Base-by-base conservation (phyloP, 2,113 vertebrate species). In the Cavia porcellus region DNA sequence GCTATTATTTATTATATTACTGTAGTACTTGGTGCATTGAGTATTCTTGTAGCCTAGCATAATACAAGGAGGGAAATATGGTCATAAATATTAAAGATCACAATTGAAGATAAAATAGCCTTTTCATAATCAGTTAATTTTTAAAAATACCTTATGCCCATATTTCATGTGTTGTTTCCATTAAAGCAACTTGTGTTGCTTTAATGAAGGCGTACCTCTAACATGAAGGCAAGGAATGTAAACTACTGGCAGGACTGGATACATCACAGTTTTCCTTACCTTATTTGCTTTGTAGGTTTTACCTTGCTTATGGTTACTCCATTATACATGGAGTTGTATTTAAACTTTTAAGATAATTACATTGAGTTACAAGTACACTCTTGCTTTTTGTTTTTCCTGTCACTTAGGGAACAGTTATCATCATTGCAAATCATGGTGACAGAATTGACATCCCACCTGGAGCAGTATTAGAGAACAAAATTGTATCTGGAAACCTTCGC, bases 381-480 rank as follows among this genome's bases (percentile, higher is more conserved):
- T 87, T 89, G 10, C 25, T 74, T 96, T 94, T 96, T 93, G n/a
- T 96, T 55, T 94, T 62, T 55, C 35, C 77, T 90, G 86, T 66
- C 70, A 70, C 12, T 0, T 98, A 99, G 99, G 99, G 99, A 98
- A 99, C 99, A 0, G 99, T 99, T 95, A 99, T 99, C 98, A 99
- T 99, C 97, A 99, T 99, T 35, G 99, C 99, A 96, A 99, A 99
- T 96, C 99, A 99, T 0, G 99, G 99, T 0, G 99, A 99, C 98
- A 99, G 99, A 96, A 99, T 99, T 64, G 99, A 99, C 97, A 99
- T 99, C 97, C 99, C 99, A 0, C 99, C 99, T 4, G 99, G 99
- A 95, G 99, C 99, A 59, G 98, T 99, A 97, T 98, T 99, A 98
- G 99, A 99, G 97, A 99, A 99, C 98, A 99, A 99, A 98, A 99